Percentiles rank a stretch among this genome's conserved stretches.
These are phyloP conservation scores for Diacarnus erythraeanus DNA, from an alignment of 37 sponge, comb jelly and placozoan species.

Conservation along the genomic window DNA sequence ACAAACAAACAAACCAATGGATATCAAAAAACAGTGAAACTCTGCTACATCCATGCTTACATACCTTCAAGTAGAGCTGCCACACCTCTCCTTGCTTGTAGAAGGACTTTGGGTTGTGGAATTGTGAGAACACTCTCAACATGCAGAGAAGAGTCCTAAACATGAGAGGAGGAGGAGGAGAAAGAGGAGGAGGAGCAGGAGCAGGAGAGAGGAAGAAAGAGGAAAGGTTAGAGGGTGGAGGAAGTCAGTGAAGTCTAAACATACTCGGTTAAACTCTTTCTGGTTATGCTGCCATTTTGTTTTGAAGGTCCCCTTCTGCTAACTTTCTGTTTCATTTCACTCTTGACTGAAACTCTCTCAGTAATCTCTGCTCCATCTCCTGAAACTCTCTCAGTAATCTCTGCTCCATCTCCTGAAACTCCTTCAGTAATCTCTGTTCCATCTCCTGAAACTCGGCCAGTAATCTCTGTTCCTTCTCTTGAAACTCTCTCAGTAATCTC, in stretches of 20 bases:
- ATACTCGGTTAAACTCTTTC: neutral
- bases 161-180: neutral
- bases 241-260: too few species aligned
- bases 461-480: neutral
- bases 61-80: slow-evolving; percentile 63
- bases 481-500: neutral
- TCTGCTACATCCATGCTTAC: too few species aligned
- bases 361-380: neutral
- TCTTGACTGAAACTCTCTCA: too few species aligned
- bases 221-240: neutral
- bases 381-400: neutral
- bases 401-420: slow-evolving; percentile 30
- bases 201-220: slow-evolving; percentile 1
- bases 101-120: slow-evolving; percentile 75
- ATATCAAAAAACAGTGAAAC: neutral
- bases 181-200: neutral
- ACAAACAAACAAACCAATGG: neutral
- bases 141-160: slow-evolving; percentile 65
- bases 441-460: neutral
- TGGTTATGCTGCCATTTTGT: too few species aligned
- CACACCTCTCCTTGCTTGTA: slow-evolving; percentile 65
- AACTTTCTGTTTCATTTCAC: neutral
- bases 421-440: slow-evolving; percentile 31
- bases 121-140: slow-evolving; percentile 68
- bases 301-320: neutral